phyloP scores from a whole-genome alignment of 2,888 invertebrate species.

The Amiota mariae region DNA sequence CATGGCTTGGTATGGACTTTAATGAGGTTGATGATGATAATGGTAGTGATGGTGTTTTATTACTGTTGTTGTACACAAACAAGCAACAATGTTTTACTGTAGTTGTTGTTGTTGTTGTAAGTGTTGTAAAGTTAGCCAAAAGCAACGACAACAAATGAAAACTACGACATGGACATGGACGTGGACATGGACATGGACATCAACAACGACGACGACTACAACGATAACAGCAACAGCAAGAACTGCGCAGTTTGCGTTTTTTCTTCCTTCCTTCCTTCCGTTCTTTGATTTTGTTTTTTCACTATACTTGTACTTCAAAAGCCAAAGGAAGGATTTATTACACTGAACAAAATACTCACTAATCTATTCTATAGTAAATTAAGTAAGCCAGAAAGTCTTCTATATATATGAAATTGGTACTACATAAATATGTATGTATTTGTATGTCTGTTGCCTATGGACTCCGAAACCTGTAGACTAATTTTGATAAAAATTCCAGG shows the following conservation, averaged over 20 bases:
- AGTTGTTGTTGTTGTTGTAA: not conserved
- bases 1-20: constrained; percentile 35
- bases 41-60: not conserved
- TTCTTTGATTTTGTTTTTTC: not conserved
- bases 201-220: constrained; percentile 5
- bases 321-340: not conserved
- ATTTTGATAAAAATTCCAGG: too few species aligned
- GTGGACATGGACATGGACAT: not conserved
- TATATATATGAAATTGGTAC: too few species aligned
- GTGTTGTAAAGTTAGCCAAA: constrained; percentile 18
- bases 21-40: constrained; percentile 8
- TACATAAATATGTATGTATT: too few species aligned
- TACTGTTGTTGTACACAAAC: not conserved
- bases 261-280: not conserved
- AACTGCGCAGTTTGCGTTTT: constrained; percentile 23
- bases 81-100: constrained; percentile 10
- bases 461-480: too few species aligned
- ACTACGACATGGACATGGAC: not conserved
- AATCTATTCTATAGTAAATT: too few species aligned
- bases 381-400: too few species aligned
- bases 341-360: constrained; percentile 1
- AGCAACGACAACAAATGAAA: constrained; percentile 8
- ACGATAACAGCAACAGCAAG: constrained; percentile 17
- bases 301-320: not conserved
- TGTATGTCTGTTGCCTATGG: too few species aligned